Percentiles rank a stretch among this genome's conserved stretches.
Conservation (phyloP, 2,888 invertebrate genomes). For the Hyppa rectilinea region DNA sequence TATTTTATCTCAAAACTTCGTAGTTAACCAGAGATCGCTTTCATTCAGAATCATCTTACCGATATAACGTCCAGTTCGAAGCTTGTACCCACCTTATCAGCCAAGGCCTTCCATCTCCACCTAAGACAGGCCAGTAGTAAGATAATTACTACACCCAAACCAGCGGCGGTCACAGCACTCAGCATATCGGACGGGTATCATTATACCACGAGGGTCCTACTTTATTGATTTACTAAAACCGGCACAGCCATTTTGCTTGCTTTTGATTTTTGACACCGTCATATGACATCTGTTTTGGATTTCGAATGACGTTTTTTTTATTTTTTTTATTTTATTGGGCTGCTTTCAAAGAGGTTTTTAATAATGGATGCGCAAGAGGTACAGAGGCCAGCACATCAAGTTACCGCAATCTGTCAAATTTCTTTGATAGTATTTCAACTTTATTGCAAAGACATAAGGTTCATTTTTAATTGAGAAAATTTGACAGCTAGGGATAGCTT, state of each 20-base stretch:
- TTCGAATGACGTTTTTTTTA: constrained; percentile 64
- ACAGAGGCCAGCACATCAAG: no score
- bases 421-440: no score
- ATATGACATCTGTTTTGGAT: constrained; percentile 65
- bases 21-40: no score
- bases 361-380: background rate
- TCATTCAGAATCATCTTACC: background rate
- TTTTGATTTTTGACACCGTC: constrained; percentile 50
- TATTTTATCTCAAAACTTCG: background rate
- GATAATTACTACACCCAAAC: constrained; percentile 73
- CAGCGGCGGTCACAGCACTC: constrained; percentile 74
- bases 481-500: no score
- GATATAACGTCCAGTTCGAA: background rate
- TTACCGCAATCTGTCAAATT: no score
- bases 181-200: constrained; percentile 71
- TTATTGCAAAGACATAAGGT: no score
- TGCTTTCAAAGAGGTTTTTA: constrained; percentile 8
- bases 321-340: background rate
- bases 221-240: constrained; percentile 54
- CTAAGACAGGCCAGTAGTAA: constrained; percentile 72
- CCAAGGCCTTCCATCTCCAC: constrained; percentile 72
- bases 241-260: constrained; percentile 50
- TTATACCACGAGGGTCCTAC: constrained; percentile 61
- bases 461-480: no score
- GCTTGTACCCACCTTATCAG: constrained; percentile 67